Base-by-base conservation (phyloP, 2,797 vertebrate genomes). In the Crocodylus rhombifer region DNA sequence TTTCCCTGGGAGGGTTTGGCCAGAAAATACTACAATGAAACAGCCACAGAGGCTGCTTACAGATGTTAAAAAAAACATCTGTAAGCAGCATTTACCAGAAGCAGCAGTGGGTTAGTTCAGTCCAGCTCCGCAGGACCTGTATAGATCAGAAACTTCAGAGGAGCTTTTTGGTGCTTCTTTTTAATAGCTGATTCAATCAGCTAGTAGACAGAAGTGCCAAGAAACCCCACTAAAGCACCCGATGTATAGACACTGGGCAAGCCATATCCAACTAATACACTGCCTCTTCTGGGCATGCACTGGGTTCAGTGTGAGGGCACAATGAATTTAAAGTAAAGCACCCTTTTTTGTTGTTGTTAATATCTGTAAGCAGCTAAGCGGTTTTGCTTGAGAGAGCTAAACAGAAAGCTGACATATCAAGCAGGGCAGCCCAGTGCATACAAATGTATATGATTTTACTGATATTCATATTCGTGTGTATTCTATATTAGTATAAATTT, bases 381-480 rank as follows among this genome's bases (percentile, higher is more conserved):
- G 36, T 69, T 33, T 20, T 69, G 30, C 21, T 33, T 62, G 33
- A 14, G 9, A 90, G 25, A 28, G 3, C 51, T 71, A 20, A 75
- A 11, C 42, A 61, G 80, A 80, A 20, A 1, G 4, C 55, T 82
- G 56, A 28, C 14, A 0, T 57, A 80, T 69, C 2, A 14, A 2
- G 36, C n/a, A 12, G 11, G 67, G 14, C 21, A 74, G 0, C 0
- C 3, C 4, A 62, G 3, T 7, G 15, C 7, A 4, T 81, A 85
- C 65, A 77, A 30, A 79, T 83, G 28, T 61, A 14, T 55, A 36
- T 33, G 2, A 51, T 83, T 42, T 81, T 18, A 4, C 25, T n/a
- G 1, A 63, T 63, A 11, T 7, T 77, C 26, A 18, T 67, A 4
- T 78, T 75, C 23, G n/a, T 71, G 13, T 61, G 51, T 2, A 1